Base-by-base conservation (phyloP, 2,888 invertebrate genomes). In the Drymonia ruficornis region DNA sequence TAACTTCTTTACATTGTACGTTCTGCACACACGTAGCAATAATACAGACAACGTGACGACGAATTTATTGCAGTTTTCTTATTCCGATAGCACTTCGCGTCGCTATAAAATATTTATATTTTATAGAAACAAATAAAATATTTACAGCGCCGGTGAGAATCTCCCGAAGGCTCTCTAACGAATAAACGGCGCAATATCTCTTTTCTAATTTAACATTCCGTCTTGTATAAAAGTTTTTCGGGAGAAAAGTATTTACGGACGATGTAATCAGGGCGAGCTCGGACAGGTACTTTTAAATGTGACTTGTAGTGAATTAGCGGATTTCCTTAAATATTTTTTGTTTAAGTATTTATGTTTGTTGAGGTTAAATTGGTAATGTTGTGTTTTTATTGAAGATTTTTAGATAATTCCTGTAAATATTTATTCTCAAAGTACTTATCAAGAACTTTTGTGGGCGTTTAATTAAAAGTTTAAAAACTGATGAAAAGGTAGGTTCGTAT, bases 51-150 rank as follows among this genome's bases (percentile, higher is more conserved):
- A 46, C 46, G 28, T 49, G 13, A 34, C 28, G 49, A 23, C 38
- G 12, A 31, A 31, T 45, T 59, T 58, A 72, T 57, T 65, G 57
- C 56, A 61, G 46, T 61, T 68, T 66, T 69, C 58, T 63, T 59
- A 55, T 48, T 44, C 47, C 55, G 50, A 60, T 62, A 58, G 61
- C 61, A 65, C 67, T 73, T 64, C 63, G 56, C 58, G 52, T 55
- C 50, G 53, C 52, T 59, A 53, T 77, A 75, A 77, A 77, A 75
- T 74, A 74, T 77, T 76, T 71, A 75, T 74, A 69, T 72, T 74
- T 69, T 76, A 75, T 72, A 63, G 68, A 61, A 52, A 53, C 68
- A 68, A 71, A 76, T 77, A 77, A 77, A 76, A 77, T 72, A 75
- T 77, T 77, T 72, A 75, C 60, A 63, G 16, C 52, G 15, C 40